Base-by-base conservation (phyloP, 2,888 invertebrate genomes). In the Athalia cordata region DNA sequence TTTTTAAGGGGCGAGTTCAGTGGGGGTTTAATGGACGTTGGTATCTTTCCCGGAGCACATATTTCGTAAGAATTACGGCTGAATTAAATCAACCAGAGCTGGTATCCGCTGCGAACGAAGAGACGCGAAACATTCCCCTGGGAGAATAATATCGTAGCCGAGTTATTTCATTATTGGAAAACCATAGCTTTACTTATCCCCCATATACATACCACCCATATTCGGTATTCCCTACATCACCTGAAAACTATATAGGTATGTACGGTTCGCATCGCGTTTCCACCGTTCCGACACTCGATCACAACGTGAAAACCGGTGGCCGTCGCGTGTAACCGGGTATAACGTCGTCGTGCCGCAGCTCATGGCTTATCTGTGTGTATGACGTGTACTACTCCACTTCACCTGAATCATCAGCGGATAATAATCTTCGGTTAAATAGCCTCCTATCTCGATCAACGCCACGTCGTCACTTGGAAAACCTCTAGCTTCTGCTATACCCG, bases 91-190 rank as follows among this genome's bases (percentile, higher is more conserved):
- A 64, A 62, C 62, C 62, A 75, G 64, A 62, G 75, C 75, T 64
- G 29, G 29, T 67, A 49, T 75, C 61, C 59, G 29, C 29, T 29
- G 29, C 29, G 29, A 29, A 29, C 29, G 29, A 29, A 29, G 57
- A 75, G 50, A 75, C 52, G 75, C 75, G 75, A 75, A 75, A 75
- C 49, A 43, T 75, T 75, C 61, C 64, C 50, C 29, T 3, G 62
- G 75, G 62, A 64, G 64, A 64, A 75, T 75, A 75, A 75, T 75
- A 75, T 62, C 75, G 75, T 50, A 62, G 62, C 75, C 50, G 62
- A 75, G 75, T 75, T 62, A 75, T 75, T 75, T 75, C 75, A 75
- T 75, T 75, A 75, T 75, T 75, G 75, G 75, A 75, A 75, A 75
- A 75, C 75, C 75, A 75, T 75, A 75, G 75, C 75, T 75, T 75